phyloP scores from a whole-genome alignment of 1,140 invertebrate genomes.

The Nebria ingens region DNA sequence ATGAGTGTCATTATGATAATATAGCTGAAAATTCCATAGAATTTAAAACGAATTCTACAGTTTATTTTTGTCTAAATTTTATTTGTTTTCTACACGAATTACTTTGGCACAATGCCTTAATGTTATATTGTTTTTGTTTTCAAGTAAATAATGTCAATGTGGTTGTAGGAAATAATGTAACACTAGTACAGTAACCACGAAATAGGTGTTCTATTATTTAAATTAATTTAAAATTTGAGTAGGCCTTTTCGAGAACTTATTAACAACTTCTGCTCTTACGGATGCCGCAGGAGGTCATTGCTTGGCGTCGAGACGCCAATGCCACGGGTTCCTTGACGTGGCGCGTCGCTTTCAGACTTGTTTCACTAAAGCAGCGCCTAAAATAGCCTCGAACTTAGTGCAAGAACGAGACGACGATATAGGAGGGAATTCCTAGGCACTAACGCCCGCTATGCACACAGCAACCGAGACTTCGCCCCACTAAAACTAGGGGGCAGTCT shows the following conservation, averaged over 20 bases:
- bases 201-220: no score
- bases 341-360: neutral
- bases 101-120: no score
- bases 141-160: neutral
- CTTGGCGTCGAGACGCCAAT: slow-evolving; percentile 4
- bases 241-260: no score
- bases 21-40: no score
- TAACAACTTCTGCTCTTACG: neutral
- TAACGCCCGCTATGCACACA: neutral
- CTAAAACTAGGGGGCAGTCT: neutral
- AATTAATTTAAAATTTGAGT: no score
- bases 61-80: no score
- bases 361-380: neutral
- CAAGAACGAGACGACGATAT: neutral
- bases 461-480: neutral
- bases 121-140: no score
- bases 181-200: no score
- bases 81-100: no score
- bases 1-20: no score
- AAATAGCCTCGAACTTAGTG: neutral
- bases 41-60: no score
- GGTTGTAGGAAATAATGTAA: neutral
- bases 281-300: neutral
- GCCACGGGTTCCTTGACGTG: slow-evolving; percentile 1
- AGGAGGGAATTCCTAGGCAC: neutral